These are phyloP conservation scores for Pachycephala philippinensis DNA, from an alignment of 2,113 vertebrate genomes.

Conservation along the genomic window DNA sequence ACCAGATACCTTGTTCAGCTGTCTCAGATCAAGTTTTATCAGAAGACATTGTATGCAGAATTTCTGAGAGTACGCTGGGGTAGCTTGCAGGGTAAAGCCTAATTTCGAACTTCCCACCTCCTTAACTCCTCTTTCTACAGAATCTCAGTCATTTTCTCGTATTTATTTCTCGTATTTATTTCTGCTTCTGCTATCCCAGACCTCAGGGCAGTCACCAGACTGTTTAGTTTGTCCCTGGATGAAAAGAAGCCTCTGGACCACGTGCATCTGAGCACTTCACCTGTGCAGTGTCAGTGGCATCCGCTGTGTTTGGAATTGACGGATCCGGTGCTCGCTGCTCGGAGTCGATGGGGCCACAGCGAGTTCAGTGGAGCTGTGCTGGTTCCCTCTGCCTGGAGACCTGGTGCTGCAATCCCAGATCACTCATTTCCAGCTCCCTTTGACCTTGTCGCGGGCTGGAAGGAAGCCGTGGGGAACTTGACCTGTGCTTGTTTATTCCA, in stretches of 20 bases:
- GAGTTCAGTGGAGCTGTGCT: background rate
- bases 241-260: background rate
- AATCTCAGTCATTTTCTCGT: background rate
- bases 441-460: background rate
- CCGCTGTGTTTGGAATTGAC: fast-evolving
- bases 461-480: background rate
- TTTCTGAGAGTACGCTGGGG: fast-evolving
- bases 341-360: fast-evolving
- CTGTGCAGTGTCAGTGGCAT: background rate
- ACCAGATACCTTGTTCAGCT: background rate
- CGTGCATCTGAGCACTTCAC: background rate
- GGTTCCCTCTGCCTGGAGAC: background rate
- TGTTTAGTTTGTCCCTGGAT: background rate
- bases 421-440: background rate
- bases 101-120: fast-evolving
- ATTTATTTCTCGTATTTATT: background rate
- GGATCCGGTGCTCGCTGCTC: fast-evolving
- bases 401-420: background rate
- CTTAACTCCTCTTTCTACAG: background rate
- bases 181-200: background rate
- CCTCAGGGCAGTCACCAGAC: background rate
- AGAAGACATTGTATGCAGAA: background rate
- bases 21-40: background rate
- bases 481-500: conserved; percentile 38
- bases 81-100: background rate